phyloP scores from a whole-genome alignment of 2,888 invertebrate species.

The Orthosia incerta region DNA sequence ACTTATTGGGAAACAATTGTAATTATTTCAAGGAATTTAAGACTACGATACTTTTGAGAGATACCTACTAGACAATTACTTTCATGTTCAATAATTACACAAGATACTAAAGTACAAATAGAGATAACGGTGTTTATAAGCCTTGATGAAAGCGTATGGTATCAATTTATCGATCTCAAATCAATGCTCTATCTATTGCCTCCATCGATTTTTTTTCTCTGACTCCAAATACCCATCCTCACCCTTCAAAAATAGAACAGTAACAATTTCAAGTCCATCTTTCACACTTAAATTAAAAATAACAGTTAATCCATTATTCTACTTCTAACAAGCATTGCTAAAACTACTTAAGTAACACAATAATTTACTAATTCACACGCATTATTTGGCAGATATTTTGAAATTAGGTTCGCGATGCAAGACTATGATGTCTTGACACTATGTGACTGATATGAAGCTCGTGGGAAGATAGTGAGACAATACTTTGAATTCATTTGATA shows the following conservation, averaged over 20 bases:
- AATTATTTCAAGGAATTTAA: slow-evolving; percentile 23
- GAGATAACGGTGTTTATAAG: too few species aligned
- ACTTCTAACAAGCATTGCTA: slow-evolving; percentile 35
- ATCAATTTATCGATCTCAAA: not conserved
- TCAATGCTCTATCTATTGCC: not conserved
- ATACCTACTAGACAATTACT: not conserved
- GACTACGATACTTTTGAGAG: not conserved
- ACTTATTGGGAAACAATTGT: slow-evolving; percentile 37
- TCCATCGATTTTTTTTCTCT: not conserved
- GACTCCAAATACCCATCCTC: not conserved
- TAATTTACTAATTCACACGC: slow-evolving; percentile 61
- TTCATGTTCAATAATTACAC: not conserved
- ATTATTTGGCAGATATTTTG: slow-evolving; percentile 53
- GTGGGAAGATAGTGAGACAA: slow-evolving; percentile 62
- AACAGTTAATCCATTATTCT: slow-evolving; percentile 13
- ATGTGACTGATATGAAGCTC: slow-evolving; percentile 52
- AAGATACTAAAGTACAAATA: not conserved
- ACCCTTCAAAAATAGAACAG: too few species aligned
- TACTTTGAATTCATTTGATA: slow-evolving; percentile 44
- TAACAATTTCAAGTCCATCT: not conserved
- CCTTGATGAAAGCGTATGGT: not conserved
- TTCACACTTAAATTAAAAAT: slow-evolving; percentile 9
- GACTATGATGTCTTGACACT: slow-evolving; percentile 52
- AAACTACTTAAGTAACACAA: slow-evolving; percentile 47
- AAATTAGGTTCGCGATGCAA: slow-evolving; percentile 57